Evolutionary conservation across 2,797 vertebrate species (phyloP), one percentile per base, ranked within the genome.

Genomic region (Sebastes nivosus): DNA sequence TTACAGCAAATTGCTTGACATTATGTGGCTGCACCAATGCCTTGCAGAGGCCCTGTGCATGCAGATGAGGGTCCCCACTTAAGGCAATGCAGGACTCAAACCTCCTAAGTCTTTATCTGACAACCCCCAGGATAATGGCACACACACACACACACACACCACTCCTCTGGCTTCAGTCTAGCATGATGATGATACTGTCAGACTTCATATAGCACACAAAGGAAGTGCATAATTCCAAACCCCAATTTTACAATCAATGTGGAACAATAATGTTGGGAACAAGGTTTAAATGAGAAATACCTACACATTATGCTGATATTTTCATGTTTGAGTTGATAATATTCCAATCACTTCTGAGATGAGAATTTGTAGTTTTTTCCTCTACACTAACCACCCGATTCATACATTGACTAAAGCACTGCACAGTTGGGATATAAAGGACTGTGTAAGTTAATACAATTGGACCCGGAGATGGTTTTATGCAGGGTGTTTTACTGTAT

Each of bases 61-160:
- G 89, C 91, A 93, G 92, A 95, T 94, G 94, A 95, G 84, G 85
- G 81, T 77, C 77, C 72, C 83, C 5, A 85, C 89, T 91, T 84
- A 77, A 88, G 93, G 93, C 94, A 89, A 90, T 92, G 75, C 84
- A 90, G 85, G 81, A 93, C 89, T 94, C 93, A 94, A 93, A 92
- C 91, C 91, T 94, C 88, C 84, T 52, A 82, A 91, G 93, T 94
- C 91, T 94, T 94, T 94, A 92, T 94, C 93, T 94, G 89, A 82
- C 89, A 86, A 80, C 76, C 93, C 87, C 75, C 85, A 79, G 88
- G 90, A 93, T 90, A 92, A 93, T 81, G 80, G 89, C 86, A 87
- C 79, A 70, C 66, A 46, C 16, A 18, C 75, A 69, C 66, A 42
- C 36, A 14, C 36, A 42, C 64, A 88, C 76, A 60, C 71, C 57